A percentile compares a stretch with the other conserved stretches of the same genome.
These are phyloP conservation scores for Drosophila nebulosa DNA, from an alignment of 1,140 invertebrate species.

Conservation along the genomic window DNA sequence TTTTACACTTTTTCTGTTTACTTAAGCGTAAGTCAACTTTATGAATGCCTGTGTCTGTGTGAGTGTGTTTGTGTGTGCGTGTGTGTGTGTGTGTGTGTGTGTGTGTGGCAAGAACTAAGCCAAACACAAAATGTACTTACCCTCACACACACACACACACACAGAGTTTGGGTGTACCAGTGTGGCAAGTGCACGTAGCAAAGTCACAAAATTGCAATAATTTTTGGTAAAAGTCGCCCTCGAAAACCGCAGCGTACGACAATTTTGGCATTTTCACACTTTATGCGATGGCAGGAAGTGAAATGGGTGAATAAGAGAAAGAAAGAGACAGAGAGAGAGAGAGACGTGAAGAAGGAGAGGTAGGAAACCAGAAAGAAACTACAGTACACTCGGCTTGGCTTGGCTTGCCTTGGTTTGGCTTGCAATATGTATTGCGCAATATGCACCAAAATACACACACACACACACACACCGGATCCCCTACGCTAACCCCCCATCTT, in stretches of 20 bases:
- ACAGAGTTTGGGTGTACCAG: background rate
- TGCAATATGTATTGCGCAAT: constrained; percentile 38
- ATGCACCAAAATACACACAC: constrained; percentile 4
- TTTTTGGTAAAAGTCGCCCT: constrained; percentile 49
- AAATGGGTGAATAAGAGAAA: constrained; percentile 13
- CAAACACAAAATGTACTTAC: constrained; percentile 55
- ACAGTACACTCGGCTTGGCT: background rate
- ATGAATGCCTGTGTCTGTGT: constrained; percentile 45
- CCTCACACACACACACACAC: constrained; percentile 23
- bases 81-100: constrained; percentile 27
- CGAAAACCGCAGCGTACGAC: constrained; percentile 67
- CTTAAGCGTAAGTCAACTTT: constrained; percentile 72
- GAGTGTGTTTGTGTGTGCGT: constrained; percentile 25
- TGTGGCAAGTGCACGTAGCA: constrained; percentile 56
- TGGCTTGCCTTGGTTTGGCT: too few species aligned
- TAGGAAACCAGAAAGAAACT: background rate
- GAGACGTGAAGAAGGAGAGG: background rate
- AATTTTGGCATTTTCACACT: constrained; percentile 75
- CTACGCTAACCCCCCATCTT: too few species aligned
- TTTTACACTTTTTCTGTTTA: constrained; percentile 76
- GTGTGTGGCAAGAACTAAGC: constrained; percentile 43
- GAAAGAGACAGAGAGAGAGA: constrained; percentile 18
- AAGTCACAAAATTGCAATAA: constrained; percentile 73
- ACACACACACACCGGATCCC: too few species aligned
- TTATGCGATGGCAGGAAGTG: constrained; percentile 42